Evolutionary conservation across 2,113 vertebrate species (phyloP).

Genomic region (Paralichthys olivaceus): DNA sequence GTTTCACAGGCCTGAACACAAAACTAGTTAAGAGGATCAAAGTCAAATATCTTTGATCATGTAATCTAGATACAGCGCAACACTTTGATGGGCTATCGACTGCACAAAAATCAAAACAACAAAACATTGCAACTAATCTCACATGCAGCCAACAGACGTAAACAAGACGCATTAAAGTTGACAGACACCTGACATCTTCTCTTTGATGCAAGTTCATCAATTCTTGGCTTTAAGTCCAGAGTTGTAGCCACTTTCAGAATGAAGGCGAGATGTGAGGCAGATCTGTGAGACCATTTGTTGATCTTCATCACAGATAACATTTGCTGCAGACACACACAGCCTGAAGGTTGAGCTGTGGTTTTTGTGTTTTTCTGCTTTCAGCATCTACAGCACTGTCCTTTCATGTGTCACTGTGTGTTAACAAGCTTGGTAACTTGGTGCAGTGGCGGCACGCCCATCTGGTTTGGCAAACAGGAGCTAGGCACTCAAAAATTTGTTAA

Average conservation of each 20-base stretch:
- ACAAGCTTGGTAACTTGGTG: neutral
- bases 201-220: neutral
- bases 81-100: neutral
- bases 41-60: neutral
- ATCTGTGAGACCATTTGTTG: slow-evolving; percentile 1
- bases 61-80: neutral
- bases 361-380: neutral
- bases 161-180: neutral
- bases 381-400: neutral
- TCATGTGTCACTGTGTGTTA: neutral
- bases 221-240: neutral
- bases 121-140: neutral
- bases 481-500: neutral
- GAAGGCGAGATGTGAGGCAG: neutral
- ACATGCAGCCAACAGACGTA: neutral
- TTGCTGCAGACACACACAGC: neutral
- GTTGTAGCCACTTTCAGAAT: neutral
- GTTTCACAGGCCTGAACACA: neutral
- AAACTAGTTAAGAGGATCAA: neutral
- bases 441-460: neutral
- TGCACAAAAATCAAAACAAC: neutral
- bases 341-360: neutral
- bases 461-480: neutral
- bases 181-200: neutral
- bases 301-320: slow-evolving; percentile 6